phyloP scores from a whole-genome alignment of 30 jellyfish, hydroid and myxozoan genomes.

The Turritopsis dohrnii region DNA sequence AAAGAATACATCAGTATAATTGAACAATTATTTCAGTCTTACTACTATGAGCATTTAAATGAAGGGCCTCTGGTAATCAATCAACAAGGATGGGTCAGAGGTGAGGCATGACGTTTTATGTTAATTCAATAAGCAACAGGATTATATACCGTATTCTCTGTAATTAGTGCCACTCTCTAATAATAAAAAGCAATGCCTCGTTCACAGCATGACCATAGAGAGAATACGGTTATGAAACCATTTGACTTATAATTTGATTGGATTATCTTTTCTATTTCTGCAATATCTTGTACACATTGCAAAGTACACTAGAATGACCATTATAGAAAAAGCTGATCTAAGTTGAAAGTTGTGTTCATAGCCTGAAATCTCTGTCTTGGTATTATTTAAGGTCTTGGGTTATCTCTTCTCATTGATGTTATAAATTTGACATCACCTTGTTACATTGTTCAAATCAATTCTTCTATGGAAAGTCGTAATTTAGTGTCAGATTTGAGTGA shows the following conservation, averaged over 20 bases:
- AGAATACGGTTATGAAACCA: too few species aligned
- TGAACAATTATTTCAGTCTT: slow-evolving; percentile 39
- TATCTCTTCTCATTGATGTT: slow-evolving; percentile 54
- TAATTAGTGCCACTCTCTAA: too few species aligned
- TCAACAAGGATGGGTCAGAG: slow-evolving; percentile 96
- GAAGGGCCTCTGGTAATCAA: slow-evolving; percentile 79
- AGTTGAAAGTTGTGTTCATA: background rate
- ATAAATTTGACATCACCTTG: slow-evolving; percentile 47
- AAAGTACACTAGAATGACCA: background rate
- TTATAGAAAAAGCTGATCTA: background rate
- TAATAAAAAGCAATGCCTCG: too few species aligned
- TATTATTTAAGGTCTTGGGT: slow-evolving; percentile 91
- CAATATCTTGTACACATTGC: too few species aligned
- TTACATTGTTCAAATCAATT: slow-evolving; percentile 49
- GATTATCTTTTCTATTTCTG: too few species aligned
- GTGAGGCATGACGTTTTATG: slow-evolving; percentile 45
- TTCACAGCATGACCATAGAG: too few species aligned
- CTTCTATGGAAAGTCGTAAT: slow-evolving; percentile 33
- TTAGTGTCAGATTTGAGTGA: background rate
- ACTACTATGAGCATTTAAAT: slow-evolving; percentile 16
- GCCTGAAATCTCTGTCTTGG: too few species aligned
- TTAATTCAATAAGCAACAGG: too few species aligned
- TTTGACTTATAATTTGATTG: too few species aligned
- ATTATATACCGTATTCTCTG: too few species aligned
- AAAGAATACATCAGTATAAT: slow-evolving; percentile 42